Percentiles rank a stretch among this genome's conserved stretches.
phyloP scores from a whole-genome alignment of 2,113 vertebrate genomes.

The Turnix velox region DNA sequence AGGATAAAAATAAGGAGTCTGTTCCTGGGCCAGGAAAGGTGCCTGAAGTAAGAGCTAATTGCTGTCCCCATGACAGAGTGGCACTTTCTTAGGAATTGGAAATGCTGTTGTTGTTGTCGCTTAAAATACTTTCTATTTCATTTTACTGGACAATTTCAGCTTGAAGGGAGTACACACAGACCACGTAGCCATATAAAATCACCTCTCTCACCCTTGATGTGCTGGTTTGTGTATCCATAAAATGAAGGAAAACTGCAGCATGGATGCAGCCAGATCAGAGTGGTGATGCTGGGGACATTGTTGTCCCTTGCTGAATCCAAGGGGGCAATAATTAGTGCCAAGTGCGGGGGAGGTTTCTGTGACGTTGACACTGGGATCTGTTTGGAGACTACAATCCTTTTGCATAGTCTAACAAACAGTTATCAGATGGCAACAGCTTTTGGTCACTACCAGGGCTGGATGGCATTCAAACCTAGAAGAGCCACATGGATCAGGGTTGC shows the following conservation, averaged over 20 bases:
- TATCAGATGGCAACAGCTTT: slow-evolving; percentile 37
- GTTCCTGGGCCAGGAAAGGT: neutral
- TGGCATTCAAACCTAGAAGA: neutral
- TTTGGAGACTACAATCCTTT: slow-evolving; percentile 18
- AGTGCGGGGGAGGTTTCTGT: neutral
- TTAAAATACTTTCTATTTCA: neutral
- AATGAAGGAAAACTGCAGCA: neutral
- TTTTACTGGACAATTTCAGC: neutral
- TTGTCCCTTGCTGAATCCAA: accelerated
- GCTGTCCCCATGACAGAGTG: neutral
- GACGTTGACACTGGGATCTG: neutral
- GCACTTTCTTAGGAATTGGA: neutral
- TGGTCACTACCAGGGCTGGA: slow-evolving; percentile 39
- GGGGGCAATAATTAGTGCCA: slow-evolving; percentile 43
- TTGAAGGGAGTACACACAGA: neutral
- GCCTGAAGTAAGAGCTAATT: neutral
- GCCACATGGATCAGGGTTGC: neutral
- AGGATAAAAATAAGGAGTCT: neutral
- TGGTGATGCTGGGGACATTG: neutral
- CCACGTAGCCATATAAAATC: accelerated
- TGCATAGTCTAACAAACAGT: slow-evolving; percentile 5
- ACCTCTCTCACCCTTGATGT: neutral
- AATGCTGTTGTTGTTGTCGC: neutral
- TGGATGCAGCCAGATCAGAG: accelerated
- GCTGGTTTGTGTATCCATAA: neutral